A percentile compares a stretch with the other conserved stretches of the same genome.
Conservation (phyloP, 2,797 vertebrate genomes). For the Sciurus carolinensis region DNA sequence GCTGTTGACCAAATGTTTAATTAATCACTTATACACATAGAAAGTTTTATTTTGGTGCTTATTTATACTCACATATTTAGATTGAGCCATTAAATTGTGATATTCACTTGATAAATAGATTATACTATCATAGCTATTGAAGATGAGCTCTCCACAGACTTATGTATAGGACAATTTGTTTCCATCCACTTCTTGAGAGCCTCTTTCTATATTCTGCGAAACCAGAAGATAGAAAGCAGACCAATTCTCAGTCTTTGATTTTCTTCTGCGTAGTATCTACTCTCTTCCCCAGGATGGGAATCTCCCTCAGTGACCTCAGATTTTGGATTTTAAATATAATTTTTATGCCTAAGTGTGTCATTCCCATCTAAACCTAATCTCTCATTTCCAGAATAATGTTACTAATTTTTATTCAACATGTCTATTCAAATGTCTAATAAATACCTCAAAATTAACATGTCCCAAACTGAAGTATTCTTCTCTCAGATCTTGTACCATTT, state of each 20-base stretch:
- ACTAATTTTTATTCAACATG: not conserved
- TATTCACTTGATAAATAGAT: conserved; percentile 7
- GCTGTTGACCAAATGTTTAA: conserved; percentile 11
- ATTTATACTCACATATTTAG: not conserved
- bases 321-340: conserved; percentile 44
- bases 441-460: not conserved
- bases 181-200: conserved; percentile 7
- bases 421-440: not conserved
- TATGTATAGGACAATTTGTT: not conserved
- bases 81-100: not conserved
- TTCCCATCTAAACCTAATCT: not conserved
- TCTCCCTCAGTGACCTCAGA: not conserved
- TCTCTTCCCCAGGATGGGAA: not conserved
- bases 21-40: not conserved
- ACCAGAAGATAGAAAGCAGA: not conserved
- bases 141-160: not conserved
- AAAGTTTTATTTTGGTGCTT: conserved; percentile 24
- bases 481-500: not conserved
- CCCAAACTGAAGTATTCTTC: not conserved
- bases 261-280: not conserved
- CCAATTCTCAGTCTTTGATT: not conserved
- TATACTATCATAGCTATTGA: not conserved
- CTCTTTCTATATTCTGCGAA: not conserved
- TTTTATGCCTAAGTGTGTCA: not conserved
- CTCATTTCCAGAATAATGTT: not conserved